Evolutionary conservation across 2,797 vertebrate species (phyloP).

Genomic region (Oryzias sinensis): DNA sequence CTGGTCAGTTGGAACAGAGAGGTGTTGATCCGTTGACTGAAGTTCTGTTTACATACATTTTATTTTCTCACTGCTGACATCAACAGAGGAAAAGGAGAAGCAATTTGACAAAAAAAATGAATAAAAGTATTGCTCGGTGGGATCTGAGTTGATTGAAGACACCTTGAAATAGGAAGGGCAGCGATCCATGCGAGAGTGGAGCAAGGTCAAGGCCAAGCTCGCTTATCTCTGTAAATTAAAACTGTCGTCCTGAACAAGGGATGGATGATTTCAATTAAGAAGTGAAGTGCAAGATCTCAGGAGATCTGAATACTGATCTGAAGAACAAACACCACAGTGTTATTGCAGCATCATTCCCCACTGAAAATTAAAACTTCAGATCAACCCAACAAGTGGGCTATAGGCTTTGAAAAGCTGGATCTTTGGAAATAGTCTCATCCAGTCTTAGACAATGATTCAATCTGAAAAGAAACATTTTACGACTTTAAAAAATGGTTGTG

Average conservation of each 20-base stretch:
- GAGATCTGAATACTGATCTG: constrained; percentile 22
- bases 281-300: constrained; percentile 32
- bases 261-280: constrained; percentile 74
- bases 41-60: constrained; percentile 68
- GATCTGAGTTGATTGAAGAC: constrained; percentile 52
- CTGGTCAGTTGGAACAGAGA: constrained; percentile 72
- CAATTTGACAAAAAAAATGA: constrained; percentile 18
- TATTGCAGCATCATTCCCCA: constrained; percentile 32
- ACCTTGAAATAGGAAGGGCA: constrained; percentile 41
- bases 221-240: constrained; percentile 77
- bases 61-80: constrained; percentile 42
- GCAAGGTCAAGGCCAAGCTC: constrained; percentile 68
- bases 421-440: too few species aligned
- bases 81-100: constrained; percentile 34
- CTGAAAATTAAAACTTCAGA: constrained; percentile 15
- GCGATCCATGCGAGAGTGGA: constrained; percentile 62
- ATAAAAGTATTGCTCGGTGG: constrained; percentile 19
- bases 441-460: too few species aligned
- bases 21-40: constrained; percentile 70
- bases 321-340: constrained; percentile 38
- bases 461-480: too few species aligned
- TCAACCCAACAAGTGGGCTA: constrained; percentile 19
- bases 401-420: not conserved
- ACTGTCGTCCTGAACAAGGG: constrained; percentile 66
- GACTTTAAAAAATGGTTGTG: too few species aligned